Evolutionary conservation across 2,113 vertebrate species (phyloP), one percentile per base, ranked within the genome.

Genomic region (Steatornis caripensis): DNA sequence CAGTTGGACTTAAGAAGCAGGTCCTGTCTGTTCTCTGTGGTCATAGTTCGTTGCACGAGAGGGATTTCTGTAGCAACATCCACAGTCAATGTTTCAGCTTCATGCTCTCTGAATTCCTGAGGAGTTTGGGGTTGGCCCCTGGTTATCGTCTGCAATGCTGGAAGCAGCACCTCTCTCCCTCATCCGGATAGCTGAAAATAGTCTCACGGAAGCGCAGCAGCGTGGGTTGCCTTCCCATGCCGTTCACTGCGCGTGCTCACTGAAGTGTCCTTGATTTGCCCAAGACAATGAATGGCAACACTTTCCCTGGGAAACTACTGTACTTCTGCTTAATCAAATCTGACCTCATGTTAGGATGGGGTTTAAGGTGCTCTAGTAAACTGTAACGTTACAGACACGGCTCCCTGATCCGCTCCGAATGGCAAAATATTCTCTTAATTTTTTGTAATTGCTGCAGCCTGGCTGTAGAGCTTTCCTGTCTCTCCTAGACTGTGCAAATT

Each of bases 1-100:
- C n/a, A 27, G 71, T 53, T 4, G 7, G 76, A 90, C 11, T 80
- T 69, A 48, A 3, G 71, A 80, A 86, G 62, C 57, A 27, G 11
- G 53, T 84, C 81, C 29, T 0, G 0, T 65, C 37, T 91, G 71
- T 71, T 77, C 76, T 80, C 54, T 39, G 0, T 16, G 55, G 65
- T 91, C 0, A 1, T 65, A 48, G 58, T 10, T 77, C 0, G 0
- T 51, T 49, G 75, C 41, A 5, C 1, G 64, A 69, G 58, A 55
- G 66, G 30, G 41, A 39, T 83, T 92, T 69, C 60, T 71, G 69
- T 49, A 57, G 65, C 48, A 57, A 19, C 26, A 5, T 34, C 71
- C 30, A 15, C n/a, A 41, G 64, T 34, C 61, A 43, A 6, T 66
- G 10, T 64, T 89, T 87, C 77, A 78, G 77, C 70, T 89, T 87